Percentiles rank a stretch among this genome's conserved stretches.
Evolutionary conservation across 2,113 vertebrate genomes (phyloP).

Genomic region (Montifringilla adamsi): DNA sequence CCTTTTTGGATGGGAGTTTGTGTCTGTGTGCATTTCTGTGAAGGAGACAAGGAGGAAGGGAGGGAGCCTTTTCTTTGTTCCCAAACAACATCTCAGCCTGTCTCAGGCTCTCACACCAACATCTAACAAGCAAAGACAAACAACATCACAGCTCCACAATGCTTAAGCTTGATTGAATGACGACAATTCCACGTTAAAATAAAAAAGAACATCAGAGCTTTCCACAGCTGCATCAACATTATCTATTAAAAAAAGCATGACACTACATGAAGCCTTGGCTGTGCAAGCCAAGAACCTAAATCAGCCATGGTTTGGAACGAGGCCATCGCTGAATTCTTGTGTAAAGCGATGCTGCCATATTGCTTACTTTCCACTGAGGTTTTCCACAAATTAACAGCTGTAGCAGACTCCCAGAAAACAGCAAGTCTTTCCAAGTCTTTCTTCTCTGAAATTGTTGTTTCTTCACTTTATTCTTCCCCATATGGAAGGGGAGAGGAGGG

Average conservation of each 20-base stretch:
- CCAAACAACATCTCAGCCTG: constrained; percentile 3
- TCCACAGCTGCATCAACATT: constrained; percentile 73
- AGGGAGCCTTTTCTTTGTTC: constrained; percentile 19
- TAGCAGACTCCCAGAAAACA: constrained; percentile 68
- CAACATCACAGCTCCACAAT: constrained; percentile 34
- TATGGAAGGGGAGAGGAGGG: constrained; percentile 27
- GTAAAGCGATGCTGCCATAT: constrained; percentile 60
- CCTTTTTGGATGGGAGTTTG: constrained; percentile 14
- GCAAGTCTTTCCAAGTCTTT: constrained; percentile 65
- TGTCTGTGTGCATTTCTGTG: neutral
- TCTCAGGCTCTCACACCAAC: constrained; percentile 20
- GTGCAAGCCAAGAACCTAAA: constrained; percentile 45
- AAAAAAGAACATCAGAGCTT: constrained; percentile 54
- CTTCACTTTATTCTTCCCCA: constrained; percentile 54
- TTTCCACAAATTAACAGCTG: constrained; percentile 74
- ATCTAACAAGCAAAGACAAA: constrained; percentile 56
- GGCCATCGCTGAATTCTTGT: constrained; percentile 54
- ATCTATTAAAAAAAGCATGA: constrained; percentile 56
- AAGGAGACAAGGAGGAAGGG: neutral
- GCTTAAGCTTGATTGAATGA: constrained; percentile 26
- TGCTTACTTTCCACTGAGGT: constrained; percentile 73
- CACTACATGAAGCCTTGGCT: constrained; percentile 42
- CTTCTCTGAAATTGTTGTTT: constrained; percentile 64
- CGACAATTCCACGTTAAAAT: constrained; percentile 35
- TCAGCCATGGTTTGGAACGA: constrained; percentile 51